phyloP scores from a whole-genome alignment of 2,113 vertebrate genomes.

The Fulmarus glacialis region DNA sequence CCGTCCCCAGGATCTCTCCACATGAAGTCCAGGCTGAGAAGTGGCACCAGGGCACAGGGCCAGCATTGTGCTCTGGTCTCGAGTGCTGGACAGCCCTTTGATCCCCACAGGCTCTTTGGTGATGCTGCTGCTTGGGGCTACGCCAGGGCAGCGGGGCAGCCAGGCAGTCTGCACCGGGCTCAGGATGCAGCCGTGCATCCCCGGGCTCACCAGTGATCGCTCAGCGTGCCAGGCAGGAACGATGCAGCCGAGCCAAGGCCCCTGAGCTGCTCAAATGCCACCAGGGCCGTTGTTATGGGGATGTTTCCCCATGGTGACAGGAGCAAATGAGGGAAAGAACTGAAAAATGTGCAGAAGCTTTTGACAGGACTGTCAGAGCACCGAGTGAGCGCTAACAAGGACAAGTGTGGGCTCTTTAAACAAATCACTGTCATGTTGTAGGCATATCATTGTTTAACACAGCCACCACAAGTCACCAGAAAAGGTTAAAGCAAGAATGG shows the following conservation, averaged over 20 bases:
- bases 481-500: conserved; percentile 60
- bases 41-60: neutral
- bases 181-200: neutral
- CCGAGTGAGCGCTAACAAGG: conserved; percentile 46
- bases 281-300: neutral
- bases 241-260: neutral
- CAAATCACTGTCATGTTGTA: conserved; percentile 68
- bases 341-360: conserved; percentile 42
- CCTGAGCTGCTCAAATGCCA: conserved; percentile 5
- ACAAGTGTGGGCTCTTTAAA: conserved; percentile 61
- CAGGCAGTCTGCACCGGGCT: rapidly evolving
- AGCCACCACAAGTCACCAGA: conserved; percentile 47
- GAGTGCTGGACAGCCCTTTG: neutral
- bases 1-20: neutral
- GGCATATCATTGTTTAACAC: conserved; percentile 57
- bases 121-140: neutral
- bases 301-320: conserved; percentile 45
- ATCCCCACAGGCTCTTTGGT: neutral
- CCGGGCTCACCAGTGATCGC: neutral
- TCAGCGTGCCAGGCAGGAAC: rapidly evolving
- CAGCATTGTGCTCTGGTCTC: rapidly evolving
- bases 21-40: rapidly evolving
- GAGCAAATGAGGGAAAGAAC: conserved; percentile 52
- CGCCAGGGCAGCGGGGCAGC: neutral
- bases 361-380: conserved; percentile 63